Conservation (phyloP, 64 coral and sea anemone species). For the Cladopsammia gracilis region DNA sequence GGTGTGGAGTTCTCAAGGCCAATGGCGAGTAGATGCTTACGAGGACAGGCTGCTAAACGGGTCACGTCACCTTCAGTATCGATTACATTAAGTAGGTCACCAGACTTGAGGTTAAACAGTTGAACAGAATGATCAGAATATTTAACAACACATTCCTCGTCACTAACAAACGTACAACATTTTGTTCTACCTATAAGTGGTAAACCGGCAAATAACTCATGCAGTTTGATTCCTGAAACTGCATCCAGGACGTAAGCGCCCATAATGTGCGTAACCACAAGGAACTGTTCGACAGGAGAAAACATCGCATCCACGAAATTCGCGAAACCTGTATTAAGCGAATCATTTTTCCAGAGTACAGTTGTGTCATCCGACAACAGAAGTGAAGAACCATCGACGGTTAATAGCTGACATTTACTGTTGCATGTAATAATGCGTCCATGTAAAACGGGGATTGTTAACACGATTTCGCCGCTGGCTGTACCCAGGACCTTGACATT, state of each 20-base stretch:
- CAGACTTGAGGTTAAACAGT: not conserved
- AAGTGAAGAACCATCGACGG: not conserved
- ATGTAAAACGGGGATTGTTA: not conserved
- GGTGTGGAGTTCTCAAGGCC: not conserved
- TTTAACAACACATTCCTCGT: not conserved
- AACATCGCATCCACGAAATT: not conserved
- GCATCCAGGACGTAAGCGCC: not conserved
- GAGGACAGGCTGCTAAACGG: not conserved
- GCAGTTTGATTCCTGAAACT: not conserved
- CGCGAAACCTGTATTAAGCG: too few relatives aligned
- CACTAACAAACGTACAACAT: not conserved
- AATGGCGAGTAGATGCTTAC: not conserved
- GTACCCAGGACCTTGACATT: not conserved
- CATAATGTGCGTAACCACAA: not conserved
- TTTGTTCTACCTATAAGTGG: too few relatives aligned
- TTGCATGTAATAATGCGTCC: not conserved
- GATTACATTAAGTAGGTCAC: not conserved
- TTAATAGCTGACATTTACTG: conserved; percentile 7
- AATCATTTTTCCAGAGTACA: not conserved
- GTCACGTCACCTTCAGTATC: not conserved
- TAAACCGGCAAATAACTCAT: not conserved
- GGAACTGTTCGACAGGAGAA: not conserved
- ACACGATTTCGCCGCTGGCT: not conserved
- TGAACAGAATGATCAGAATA: not conserved
- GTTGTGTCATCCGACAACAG: not conserved